Conservation (phyloP, 37 sponge, comb jelly and placozoan genomes). For the Chondrosia reniformis region DNA sequence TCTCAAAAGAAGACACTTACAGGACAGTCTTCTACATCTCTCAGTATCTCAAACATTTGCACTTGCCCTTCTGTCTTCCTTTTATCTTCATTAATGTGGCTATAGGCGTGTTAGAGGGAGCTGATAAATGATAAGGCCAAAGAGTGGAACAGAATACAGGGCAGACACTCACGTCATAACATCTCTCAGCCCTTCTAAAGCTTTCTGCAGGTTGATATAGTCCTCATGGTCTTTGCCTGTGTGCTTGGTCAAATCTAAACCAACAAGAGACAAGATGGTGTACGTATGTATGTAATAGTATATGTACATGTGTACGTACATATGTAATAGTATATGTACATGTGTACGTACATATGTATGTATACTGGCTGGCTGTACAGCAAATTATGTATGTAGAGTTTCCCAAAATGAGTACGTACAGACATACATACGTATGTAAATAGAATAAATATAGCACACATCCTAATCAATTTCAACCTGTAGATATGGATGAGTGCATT, state of each 20-base stretch:
- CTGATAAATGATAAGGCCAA: neutral
- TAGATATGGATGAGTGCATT: too few species aligned
- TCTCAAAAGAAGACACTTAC: constrained; percentile 27
- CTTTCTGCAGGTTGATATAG: constrained; percentile 49
- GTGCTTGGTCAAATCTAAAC: constrained; percentile 59
- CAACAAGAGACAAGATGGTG: neutral
- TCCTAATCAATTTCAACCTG: too few species aligned
- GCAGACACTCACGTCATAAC: constrained; percentile 75
- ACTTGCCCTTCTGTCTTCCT: constrained; percentile 87
- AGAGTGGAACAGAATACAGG: neutral
- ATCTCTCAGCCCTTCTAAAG: constrained; percentile 61
- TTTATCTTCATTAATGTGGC: constrained; percentile 92
- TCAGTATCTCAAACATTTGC: constrained; percentile 87
- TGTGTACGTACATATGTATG: neutral
- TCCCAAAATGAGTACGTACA: neutral
- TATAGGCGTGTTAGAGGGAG: neutral
- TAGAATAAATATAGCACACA: too few species aligned
- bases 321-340: constrained; percentile 4
- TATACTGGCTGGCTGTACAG: neutral
- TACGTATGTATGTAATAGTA: neutral
- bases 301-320: neutral
- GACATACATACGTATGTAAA: neutral
- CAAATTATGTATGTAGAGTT: neutral
- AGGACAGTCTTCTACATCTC: constrained; percentile 86
- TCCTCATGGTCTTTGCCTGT: constrained; percentile 50